These are phyloP conservation scores for Eucidaris tribuloides DNA, from an alignment of 35 echinoderm and acorn worm species.

Conservation along the genomic window DNA sequence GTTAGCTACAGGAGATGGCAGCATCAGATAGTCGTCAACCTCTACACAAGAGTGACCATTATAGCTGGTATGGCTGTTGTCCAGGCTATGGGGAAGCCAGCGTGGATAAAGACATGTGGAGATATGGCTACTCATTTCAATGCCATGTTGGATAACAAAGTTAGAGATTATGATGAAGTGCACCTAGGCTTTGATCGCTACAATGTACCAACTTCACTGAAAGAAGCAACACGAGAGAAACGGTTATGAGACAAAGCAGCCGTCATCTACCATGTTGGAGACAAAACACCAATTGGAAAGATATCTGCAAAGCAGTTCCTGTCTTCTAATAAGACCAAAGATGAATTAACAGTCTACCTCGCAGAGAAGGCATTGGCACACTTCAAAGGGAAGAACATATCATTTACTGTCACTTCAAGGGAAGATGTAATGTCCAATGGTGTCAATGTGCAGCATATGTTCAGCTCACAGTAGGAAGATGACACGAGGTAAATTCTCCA, in stretches of 20 bases:
- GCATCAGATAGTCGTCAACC: no score
- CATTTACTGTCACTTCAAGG: background rate
- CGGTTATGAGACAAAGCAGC: background rate
- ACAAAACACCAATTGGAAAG: constrained; percentile 13
- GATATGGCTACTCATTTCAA: background rate
- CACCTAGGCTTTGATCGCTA: constrained; percentile 51
- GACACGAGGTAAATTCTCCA: no score
- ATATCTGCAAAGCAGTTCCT: constrained; percentile 34
- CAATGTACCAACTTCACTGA: constrained; percentile 18
- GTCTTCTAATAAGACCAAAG: constrained; percentile 20
- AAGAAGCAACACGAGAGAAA: background rate
- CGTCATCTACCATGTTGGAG: background rate
- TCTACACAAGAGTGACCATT: background rate
- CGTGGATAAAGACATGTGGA: background rate
- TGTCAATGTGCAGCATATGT: background rate
- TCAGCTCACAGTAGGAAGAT: no score
- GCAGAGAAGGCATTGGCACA: background rate
- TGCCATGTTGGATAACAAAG: background rate
- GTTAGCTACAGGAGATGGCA: no score
- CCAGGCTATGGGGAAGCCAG: background rate
- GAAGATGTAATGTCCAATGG: background rate
- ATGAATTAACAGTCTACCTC: constrained; percentile 21
- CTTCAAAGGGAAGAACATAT: no score
- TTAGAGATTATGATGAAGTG: background rate
- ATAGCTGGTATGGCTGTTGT: constrained; percentile 20